Evolutionary conservation across 2,113 vertebrate genomes (phyloP).

Genomic region (Ptilorrhoa leucosticta): DNA sequence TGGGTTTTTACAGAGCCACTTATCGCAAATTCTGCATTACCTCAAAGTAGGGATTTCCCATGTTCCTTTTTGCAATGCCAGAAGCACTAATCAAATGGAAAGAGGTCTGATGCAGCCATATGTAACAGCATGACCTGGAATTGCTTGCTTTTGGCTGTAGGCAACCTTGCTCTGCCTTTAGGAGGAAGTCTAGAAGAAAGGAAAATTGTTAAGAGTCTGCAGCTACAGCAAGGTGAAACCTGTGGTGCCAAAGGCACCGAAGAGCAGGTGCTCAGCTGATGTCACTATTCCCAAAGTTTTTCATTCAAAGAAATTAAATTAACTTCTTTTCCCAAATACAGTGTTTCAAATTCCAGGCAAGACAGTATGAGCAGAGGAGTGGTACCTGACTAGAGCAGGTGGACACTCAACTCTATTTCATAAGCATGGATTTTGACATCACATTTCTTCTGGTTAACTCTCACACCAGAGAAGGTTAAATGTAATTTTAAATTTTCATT

Average conservation of each 20-base stretch:
- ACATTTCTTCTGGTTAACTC: background rate
- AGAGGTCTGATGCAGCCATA: background rate
- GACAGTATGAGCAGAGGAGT: background rate
- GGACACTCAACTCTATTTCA: background rate
- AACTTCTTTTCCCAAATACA: background rate
- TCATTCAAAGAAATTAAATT: background rate
- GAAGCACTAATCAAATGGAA: constrained; percentile 12
- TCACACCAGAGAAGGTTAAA: background rate
- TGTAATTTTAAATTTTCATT: background rate
- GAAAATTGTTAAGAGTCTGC: background rate
- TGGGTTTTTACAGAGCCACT: background rate
- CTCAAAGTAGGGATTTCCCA: constrained; percentile 41
- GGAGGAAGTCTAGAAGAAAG: background rate
- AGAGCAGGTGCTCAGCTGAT: background rate
- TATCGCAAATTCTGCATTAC: constrained; percentile 19
- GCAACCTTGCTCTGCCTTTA: background rate
- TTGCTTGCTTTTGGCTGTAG: background rate
- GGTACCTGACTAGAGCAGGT: background rate
- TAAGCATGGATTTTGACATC: background rate
- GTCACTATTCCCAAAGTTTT: background rate
- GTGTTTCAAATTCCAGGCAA: background rate
- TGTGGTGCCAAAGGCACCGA: background rate
- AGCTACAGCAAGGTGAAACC: background rate
- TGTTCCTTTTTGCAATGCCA: constrained; percentile 19
- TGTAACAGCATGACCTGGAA: background rate